Evolutionary conservation across 2,113 vertebrate species (phyloP), one percentile per base, ranked within the genome.

Genomic region (Caretta caretta): DNA sequence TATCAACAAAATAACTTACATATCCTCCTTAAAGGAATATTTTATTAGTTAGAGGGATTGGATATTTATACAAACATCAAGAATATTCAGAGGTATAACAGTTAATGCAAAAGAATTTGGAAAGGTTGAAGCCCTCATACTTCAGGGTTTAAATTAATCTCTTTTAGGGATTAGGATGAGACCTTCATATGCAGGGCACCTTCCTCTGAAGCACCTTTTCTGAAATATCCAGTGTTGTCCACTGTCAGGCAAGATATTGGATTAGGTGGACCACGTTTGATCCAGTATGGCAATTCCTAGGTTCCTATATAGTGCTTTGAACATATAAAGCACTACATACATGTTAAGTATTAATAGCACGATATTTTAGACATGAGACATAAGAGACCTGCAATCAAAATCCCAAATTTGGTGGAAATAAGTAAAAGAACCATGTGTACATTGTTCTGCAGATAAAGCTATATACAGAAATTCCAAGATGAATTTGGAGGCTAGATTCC

Each of bases 21-120:
- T 49, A 92, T 93, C 20, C 83, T 38, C 17, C 46, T 88, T 78
- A 84, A 86, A 94, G 35, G 6, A 93, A 29, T 25, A 86, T 4
- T 35, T n/a, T 51, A 87, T 80, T 69, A 89, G 35, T 56, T 29
- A 59, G 57, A 59, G 56, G 89, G 90, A 29, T 72, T n/a, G 90
- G 31, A 25, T 25, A 53, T 49, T 86, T 53, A 84, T 90, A 84
- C 38, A 57, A 54, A 20, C 2, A 57, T 79, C 56, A 84, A 81
- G 46, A 90, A 87, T 54, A 94, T 1, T 29, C 86, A 91, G 17
- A 80, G 53, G 46, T 92, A 85, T 42, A 57, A 0, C 0, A 90
- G 88, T 24, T 12, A 93, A 90, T 4, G 14, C 35, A 84, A 83
- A 80, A 0, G 1, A 13, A 83, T 93, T 88, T 87, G 84, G 93